A percentile compares a stretch with the other conserved stretches of the same genome.
Conservation (phyloP, 2,888 invertebrate genomes). For the Dasypolia templi region DNA sequence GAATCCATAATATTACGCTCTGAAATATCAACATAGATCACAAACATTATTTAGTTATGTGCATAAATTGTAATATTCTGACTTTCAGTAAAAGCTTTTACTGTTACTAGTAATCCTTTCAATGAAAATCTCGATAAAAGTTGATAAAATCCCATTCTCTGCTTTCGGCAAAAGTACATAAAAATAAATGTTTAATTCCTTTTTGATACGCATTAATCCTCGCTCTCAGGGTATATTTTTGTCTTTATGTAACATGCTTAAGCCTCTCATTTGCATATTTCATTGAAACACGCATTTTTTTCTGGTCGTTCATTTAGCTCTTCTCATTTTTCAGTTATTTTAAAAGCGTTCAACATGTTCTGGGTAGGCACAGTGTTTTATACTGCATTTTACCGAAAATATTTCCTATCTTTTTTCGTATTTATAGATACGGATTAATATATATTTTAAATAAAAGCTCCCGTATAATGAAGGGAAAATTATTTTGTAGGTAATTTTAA, state of each 20-base stretch:
- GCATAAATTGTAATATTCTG: neutral
- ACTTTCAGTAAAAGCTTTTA: neutral
- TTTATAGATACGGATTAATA: conserved; percentile 4
- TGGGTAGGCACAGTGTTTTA: conserved; percentile 1
- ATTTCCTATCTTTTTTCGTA: conserved; percentile 17
- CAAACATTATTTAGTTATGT: neutral
- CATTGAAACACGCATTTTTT: conserved; percentile 58
- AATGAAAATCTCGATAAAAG: conserved; percentile 25
- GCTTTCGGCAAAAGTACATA: conserved; percentile 13
- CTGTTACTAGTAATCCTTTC: conserved; percentile 21
- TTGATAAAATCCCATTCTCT: conserved; percentile 18
- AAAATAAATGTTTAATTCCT: conserved; percentile 55
- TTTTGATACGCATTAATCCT: conserved; percentile 58
- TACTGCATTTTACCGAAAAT: conserved; percentile 17
- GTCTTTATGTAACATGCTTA: conserved; percentile 55
- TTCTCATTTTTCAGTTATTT: conserved; percentile 48
- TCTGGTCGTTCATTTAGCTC: conserved; percentile 36
- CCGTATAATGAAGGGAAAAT: neutral
- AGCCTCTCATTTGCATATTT: conserved; percentile 63
- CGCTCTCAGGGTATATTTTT: conserved; percentile 44
- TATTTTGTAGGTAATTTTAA: conserved; percentile 23
- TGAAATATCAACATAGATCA: neutral
- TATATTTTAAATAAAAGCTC: conserved; percentile 3
- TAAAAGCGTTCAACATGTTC: conserved; percentile 42
- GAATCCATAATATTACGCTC: neutral